phyloP scores from a whole-genome alignment of 2,888 invertebrate genomes.

The Fragum fragum region DNA sequence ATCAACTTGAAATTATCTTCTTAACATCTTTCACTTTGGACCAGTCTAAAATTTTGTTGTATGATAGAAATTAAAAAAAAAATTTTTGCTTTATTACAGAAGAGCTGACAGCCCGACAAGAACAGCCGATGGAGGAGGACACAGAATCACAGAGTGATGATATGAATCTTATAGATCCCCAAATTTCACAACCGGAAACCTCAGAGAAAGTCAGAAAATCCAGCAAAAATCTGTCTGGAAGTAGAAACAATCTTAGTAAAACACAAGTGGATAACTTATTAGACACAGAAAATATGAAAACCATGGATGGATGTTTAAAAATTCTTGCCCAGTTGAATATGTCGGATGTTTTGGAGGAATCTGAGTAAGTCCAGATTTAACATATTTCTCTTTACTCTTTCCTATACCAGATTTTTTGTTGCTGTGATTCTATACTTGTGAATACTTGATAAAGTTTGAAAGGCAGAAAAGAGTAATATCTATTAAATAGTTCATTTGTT shows the following conservation, averaged over 20 bases:
- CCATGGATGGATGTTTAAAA: constrained; percentile 82
- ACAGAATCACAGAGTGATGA: constrained; percentile 24
- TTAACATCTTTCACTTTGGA: too few relatives aligned
- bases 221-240: constrained; percentile 29
- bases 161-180: constrained; percentile 3
- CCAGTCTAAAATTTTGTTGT: too few relatives aligned
- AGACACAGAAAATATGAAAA: constrained; percentile 76
- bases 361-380: constrained; percentile 85
- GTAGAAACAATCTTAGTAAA: constrained; percentile 55
- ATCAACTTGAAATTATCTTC: too few relatives aligned
- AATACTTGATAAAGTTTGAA: not conserved
- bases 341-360: constrained; percentile 78
- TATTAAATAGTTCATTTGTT: not conserved
- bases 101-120: constrained; percentile 32
- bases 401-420: too few relatives aligned
- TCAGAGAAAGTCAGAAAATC: constrained; percentile 38
- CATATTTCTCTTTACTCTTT: too few relatives aligned
- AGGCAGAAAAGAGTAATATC: not conserved
- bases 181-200: constrained; percentile 4
- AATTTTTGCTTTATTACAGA: not conserved
- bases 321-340: constrained; percentile 81
- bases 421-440: not conserved
- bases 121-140: constrained; percentile 54
- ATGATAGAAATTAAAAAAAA: too few relatives aligned
- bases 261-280: constrained; percentile 74